phyloP scores from a whole-genome alignment of 1,140 invertebrate species.

The Zaprionus nigranus region DNA sequence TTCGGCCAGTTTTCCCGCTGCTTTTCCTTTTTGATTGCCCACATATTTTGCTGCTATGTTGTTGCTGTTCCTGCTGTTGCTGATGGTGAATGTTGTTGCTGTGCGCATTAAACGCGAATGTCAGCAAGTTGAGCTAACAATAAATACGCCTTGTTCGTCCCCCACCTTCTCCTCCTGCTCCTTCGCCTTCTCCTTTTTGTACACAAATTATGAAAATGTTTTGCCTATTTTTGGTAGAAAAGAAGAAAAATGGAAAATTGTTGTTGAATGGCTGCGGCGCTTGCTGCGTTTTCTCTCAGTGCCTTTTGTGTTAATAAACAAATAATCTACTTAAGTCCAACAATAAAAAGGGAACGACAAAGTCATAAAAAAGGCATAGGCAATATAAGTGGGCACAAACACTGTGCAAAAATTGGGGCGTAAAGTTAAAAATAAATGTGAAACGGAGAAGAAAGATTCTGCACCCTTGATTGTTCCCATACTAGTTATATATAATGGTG shows the following conservation, averaged over 20 bases:
- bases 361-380: conserved; percentile 63
- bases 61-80: conserved; percentile 15
- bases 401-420: conserved; percentile 9
- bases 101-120: conserved; percentile 54
- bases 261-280: conserved; percentile 23
- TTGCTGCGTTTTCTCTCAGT: conserved; percentile 34
- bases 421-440: background rate
- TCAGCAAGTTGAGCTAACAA: conserved; percentile 69
- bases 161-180: no score
- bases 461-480: no score
- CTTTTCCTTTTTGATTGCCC: conserved; percentile 40
- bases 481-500: no score
- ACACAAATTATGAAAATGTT: conserved; percentile 35
- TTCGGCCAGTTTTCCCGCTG: conserved; percentile 8
- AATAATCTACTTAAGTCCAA: conserved; percentile 76
- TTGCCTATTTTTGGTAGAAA: conserved; percentile 36
- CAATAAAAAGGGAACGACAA: conserved; percentile 70
- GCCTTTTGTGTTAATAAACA: conserved; percentile 79
- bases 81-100: background rate
- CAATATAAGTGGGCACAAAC: conserved; percentile 19
- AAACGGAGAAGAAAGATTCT: background rate
- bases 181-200: background rate
- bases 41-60: conserved; percentile 30
- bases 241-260: background rate
- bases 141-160: conserved; percentile 55